Evolutionary conservation across 2,797 vertebrate species (phyloP).

Genomic region (Mus spretus): DNA sequence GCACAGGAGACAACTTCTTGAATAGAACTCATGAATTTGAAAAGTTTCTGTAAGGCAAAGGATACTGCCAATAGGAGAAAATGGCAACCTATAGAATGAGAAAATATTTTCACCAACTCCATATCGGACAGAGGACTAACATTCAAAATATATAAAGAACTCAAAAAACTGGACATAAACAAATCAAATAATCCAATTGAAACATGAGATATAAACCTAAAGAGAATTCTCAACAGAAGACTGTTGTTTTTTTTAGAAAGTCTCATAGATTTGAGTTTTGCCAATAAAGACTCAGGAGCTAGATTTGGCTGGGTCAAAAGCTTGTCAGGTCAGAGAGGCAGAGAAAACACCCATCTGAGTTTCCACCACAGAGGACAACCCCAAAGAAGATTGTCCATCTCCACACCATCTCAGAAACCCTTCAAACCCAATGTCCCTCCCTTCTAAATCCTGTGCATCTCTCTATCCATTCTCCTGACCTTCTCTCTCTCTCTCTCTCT

Average conservation of each 20-base stretch:
- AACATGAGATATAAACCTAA: background rate
- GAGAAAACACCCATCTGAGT: background rate
- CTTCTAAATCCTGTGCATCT: background rate
- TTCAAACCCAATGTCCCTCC: background rate
- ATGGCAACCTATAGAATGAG: background rate
- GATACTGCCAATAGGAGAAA: background rate
- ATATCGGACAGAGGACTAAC: background rate
- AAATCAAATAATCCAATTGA: background rate
- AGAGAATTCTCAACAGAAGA: background rate
- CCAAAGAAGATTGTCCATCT: background rate
- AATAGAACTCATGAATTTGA: background rate
- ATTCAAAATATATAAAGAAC: background rate
- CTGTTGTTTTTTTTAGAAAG: too few relatives aligned
- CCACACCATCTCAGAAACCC: background rate
- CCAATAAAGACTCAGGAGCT: background rate
- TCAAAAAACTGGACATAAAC: background rate
- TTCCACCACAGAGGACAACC: background rate
- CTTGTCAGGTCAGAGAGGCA: background rate
- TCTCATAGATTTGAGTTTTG: background rate
- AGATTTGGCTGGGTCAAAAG: background rate
- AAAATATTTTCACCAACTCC: background rate
- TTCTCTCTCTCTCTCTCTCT: background rate
- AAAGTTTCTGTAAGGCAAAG: background rate
- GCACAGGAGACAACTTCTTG: background rate
- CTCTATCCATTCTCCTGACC: background rate